Conservation (phyloP, 1,140 invertebrate genomes). For the Phortica variegata region DNA sequence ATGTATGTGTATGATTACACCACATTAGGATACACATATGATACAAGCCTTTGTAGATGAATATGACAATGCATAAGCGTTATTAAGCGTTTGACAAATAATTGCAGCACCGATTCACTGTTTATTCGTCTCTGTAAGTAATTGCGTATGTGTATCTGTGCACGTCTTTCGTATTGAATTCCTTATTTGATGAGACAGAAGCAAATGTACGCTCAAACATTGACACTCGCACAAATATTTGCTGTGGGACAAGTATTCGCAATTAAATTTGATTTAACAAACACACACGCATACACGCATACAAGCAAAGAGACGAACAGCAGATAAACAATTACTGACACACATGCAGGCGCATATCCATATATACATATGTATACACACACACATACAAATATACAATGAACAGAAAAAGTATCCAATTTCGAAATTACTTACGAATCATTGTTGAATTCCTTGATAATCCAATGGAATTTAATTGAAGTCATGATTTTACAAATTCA, state of each 20-base stretch:
- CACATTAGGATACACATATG: too few relatives aligned
- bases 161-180: too few relatives aligned
- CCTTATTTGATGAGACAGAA: too few relatives aligned
- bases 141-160: too few relatives aligned
- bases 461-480: constrained; percentile 56
- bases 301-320: background rate
- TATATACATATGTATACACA: background rate
- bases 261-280: constrained; percentile 55
- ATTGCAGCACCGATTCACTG: too few relatives aligned
- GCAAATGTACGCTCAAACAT: too few relatives aligned
- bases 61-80: too few relatives aligned
- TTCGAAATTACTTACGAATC: constrained; percentile 54
- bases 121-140: too few relatives aligned
- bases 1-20: too few relatives aligned
- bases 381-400: background rate
- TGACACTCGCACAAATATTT: constrained; percentile 55
- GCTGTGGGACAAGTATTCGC: constrained; percentile 50
- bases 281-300: constrained; percentile 29
- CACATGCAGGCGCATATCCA: background rate
- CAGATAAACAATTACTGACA: background rate
- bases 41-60: too few relatives aligned
- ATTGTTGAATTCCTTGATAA: constrained; percentile 51
- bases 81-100: too few relatives aligned
- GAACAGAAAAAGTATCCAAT: constrained; percentile 42
- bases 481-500: constrained; percentile 53